phyloP scores from a whole-genome alignment of 2,113 vertebrate genomes.

The Beaufortia kweichowensis region DNA sequence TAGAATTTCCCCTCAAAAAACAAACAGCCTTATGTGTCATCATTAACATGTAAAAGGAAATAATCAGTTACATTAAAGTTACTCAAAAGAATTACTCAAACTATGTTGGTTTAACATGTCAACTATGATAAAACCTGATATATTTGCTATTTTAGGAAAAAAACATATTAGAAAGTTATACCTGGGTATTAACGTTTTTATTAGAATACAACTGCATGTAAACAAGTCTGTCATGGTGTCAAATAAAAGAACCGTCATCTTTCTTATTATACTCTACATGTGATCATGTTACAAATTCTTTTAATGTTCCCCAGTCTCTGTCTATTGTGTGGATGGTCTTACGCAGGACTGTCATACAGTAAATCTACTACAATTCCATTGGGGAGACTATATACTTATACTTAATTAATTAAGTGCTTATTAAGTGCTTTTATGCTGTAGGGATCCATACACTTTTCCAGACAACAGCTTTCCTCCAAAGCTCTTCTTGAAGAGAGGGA shows the following conservation, averaged over 20 bases:
- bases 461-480: slow-evolving; percentile 76
- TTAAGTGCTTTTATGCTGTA: slow-evolving; percentile 69
- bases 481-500: slow-evolving; percentile 68
- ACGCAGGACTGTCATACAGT: neutral
- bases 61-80: no score
- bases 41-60: no score
- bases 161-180: neutral
- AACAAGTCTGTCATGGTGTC: neutral
- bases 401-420: neutral
- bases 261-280: neutral
- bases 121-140: neutral
- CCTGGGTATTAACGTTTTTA: neutral
- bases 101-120: no score
- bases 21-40: no score
- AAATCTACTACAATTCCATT: neutral
- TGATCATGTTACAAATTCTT: neutral
- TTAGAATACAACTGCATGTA: neutral
- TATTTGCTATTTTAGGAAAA: neutral
- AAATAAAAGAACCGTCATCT: neutral
- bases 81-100: no score
- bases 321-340: neutral
- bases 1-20: no score
- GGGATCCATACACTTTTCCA: slow-evolving; percentile 90
- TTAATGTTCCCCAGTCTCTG: neutral
- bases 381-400: neutral